These are phyloP conservation scores for Carapus acus DNA, from an alignment of 2,797 vertebrate genomes.

Conservation along the genomic window DNA sequence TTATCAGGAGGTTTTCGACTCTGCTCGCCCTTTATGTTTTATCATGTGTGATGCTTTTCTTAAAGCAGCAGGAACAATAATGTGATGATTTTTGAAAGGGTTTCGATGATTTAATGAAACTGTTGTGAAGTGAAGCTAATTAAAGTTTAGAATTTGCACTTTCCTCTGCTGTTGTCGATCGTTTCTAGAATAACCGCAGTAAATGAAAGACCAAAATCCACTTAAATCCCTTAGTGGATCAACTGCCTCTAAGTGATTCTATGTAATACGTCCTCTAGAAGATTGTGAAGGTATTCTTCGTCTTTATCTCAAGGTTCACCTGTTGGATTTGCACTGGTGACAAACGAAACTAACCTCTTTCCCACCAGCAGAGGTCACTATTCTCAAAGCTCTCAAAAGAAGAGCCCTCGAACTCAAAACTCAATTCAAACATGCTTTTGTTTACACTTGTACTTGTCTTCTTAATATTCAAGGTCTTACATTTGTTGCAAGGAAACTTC, in stretches of 20 bases:
- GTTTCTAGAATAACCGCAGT: not conserved
- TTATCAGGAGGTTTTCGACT: not conserved
- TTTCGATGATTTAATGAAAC: not conserved
- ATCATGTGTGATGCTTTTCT: slow-evolving; percentile 1
- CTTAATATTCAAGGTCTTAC: slow-evolving; percentile 1
- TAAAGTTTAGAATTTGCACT: slow-evolving; percentile 29
- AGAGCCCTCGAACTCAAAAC: too few relatives aligned
- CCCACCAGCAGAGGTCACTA: slow-evolving; percentile 47
- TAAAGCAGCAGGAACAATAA: not conserved
- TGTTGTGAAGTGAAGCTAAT: slow-evolving; percentile 19
- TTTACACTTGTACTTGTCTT: slow-evolving; percentile 13
- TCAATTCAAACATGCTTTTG: not conserved
- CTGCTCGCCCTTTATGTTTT: not conserved
- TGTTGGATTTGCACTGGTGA: slow-evolving; percentile 34
- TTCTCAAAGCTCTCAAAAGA: slow-evolving; percentile 24
- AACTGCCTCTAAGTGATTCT: not conserved
- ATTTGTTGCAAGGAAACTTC: slow-evolving; percentile 4
- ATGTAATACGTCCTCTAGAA: not conserved
- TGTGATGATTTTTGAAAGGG: not conserved
- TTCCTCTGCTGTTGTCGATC: slow-evolving; percentile 2
- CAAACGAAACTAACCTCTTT: too few relatives aligned
- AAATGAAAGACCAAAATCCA: not conserved
- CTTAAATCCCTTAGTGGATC: not conserved
- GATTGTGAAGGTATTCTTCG: slow-evolving; percentile 4
- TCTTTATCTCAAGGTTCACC: slow-evolving; percentile 1